These are phyloP conservation scores for Leucoptera coffeella DNA, from an alignment of 2,888 invertebrate genomes.

Conservation along the genomic window DNA sequence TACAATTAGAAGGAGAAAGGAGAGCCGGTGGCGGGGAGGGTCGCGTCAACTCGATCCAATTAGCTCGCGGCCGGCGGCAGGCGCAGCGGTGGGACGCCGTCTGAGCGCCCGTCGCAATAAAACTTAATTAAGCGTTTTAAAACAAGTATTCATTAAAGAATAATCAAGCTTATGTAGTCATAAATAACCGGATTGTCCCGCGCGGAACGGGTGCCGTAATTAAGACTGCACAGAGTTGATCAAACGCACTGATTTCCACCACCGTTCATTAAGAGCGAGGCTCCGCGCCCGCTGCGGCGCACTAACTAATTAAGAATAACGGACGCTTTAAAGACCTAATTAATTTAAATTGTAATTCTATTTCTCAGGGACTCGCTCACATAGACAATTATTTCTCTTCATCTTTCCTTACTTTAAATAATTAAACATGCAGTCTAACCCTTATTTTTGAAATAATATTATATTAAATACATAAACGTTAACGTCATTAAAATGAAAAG, in stretches of 20 bases:
- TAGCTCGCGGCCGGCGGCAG: conserved; percentile 49
- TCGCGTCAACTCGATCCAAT: conserved; percentile 52
- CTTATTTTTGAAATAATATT: conserved; percentile 37
- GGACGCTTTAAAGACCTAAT: conserved; percentile 55
- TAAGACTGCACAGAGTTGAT: conserved; percentile 55
- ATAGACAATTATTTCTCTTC: conserved; percentile 52
- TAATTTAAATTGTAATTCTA: conserved; percentile 55
- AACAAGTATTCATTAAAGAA: conserved; percentile 57
- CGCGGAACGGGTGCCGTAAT: conserved; percentile 50
- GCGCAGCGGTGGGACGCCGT: conserved; percentile 34
- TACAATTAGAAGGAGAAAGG: conserved; percentile 42
- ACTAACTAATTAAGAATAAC: conserved; percentile 55
- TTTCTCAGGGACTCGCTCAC: conserved; percentile 49
- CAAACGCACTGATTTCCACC: conserved; percentile 54
- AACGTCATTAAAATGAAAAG: too few species aligned
- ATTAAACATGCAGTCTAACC: too few species aligned
- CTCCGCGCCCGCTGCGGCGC: conserved; percentile 49
- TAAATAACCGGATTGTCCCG: conserved; percentile 55
- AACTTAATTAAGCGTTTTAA: conserved; percentile 57
- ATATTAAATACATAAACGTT: too few species aligned
- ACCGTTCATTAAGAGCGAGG: conserved; percentile 49
- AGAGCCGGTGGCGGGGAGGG: conserved; percentile 16
- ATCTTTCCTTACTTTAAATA: too few species aligned
- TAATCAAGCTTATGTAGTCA: conserved; percentile 57
- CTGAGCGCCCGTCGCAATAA: conserved; percentile 50